These are phyloP conservation scores for Ellobium chinense DNA, from an alignment of 2,888 invertebrate genomes.

Conservation along the genomic window DNA sequence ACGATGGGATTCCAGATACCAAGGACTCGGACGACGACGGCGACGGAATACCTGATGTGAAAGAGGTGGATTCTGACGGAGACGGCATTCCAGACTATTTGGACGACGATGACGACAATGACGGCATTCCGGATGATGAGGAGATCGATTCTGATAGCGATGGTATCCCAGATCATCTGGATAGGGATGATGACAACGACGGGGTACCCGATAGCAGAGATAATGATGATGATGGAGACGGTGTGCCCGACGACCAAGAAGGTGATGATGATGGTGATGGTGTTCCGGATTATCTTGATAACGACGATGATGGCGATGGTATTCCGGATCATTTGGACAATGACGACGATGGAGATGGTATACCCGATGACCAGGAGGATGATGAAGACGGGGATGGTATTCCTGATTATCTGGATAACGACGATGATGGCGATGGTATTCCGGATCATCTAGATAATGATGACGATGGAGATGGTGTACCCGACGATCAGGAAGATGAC, in stretches of 20 bases:
- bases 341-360: slow-evolving; percentile 59
- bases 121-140: slow-evolving; percentile 64
- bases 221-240: slow-evolving; percentile 62
- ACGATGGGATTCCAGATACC: slow-evolving; percentile 60
- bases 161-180: slow-evolving; percentile 62
- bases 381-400: slow-evolving; percentile 64
- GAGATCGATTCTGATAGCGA: slow-evolving; percentile 68
- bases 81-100: slow-evolving; percentile 58
- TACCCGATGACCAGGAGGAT: slow-evolving; percentile 55
- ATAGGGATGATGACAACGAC: slow-evolving; percentile 67
- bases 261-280: slow-evolving; percentile 67
- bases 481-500: slow-evolving; percentile 51
- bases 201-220: slow-evolving; percentile 70
- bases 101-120: slow-evolving; percentile 65
- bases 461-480: slow-evolving; percentile 66
- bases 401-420: slow-evolving; percentile 57
- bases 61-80: slow-evolving; percentile 63
- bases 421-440: slow-evolving; percentile 59
- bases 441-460: slow-evolving; percentile 58
- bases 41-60: slow-evolving; percentile 66
- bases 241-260: slow-evolving; percentile 67
- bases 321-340: slow-evolving; percentile 69
- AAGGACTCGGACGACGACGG: slow-evolving; percentile 61
- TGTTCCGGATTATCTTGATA: slow-evolving; percentile 57
- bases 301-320: slow-evolving; percentile 70